Evolutionary conservation across 2,888 invertebrate species (phyloP).

Genomic region (Drosophila emarginata): DNA sequence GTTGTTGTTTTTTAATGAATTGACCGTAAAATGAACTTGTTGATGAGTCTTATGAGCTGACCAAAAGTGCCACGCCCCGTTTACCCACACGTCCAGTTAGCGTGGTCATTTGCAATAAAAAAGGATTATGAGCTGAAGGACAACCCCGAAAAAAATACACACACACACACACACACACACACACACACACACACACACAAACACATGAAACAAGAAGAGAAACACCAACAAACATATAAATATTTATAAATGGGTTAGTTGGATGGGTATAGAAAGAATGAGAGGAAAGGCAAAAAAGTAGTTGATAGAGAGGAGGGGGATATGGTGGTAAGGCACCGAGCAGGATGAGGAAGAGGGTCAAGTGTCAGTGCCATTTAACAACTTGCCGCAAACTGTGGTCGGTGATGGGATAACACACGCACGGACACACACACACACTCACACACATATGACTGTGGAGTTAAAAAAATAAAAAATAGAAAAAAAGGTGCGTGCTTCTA

Average conservation of each 20-base stretch:
- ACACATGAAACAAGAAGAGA: background rate
- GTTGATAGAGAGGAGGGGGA: too few relatives aligned
- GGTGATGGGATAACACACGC: slow-evolving; percentile 1
- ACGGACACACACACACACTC: slow-evolving; percentile 10
- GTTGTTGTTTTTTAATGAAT: slow-evolving; percentile 69
- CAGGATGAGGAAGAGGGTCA: too few relatives aligned
- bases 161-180: slow-evolving; percentile 16
- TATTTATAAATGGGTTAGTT: slow-evolving; percentile 60
- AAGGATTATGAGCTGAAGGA: slow-evolving; percentile 77
- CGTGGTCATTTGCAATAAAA: slow-evolving; percentile 77
- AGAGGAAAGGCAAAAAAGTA: background rate
- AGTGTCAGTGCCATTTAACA: slow-evolving; percentile 67
- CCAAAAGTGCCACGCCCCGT: slow-evolving; percentile 30
- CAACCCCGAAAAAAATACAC: slow-evolving; percentile 50
- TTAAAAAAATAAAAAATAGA: slow-evolving; percentile 12
- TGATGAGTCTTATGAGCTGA: slow-evolving; percentile 74
- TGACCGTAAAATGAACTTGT: slow-evolving; percentile 78
- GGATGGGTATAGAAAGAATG: slow-evolving; percentile 2
- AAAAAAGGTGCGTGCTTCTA: slow-evolving; percentile 51
- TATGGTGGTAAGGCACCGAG: too few relatives aligned
- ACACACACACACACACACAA: slow-evolving; percentile 13
- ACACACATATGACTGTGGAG: slow-evolving; percentile 25
- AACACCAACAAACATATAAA: slow-evolving; percentile 53
- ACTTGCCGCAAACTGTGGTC: slow-evolving; percentile 53
- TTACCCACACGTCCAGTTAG: slow-evolving; percentile 50